Evolutionary conservation across 1,140 invertebrate species (phyloP).

Genomic region (Nautilus pompilius): DNA sequence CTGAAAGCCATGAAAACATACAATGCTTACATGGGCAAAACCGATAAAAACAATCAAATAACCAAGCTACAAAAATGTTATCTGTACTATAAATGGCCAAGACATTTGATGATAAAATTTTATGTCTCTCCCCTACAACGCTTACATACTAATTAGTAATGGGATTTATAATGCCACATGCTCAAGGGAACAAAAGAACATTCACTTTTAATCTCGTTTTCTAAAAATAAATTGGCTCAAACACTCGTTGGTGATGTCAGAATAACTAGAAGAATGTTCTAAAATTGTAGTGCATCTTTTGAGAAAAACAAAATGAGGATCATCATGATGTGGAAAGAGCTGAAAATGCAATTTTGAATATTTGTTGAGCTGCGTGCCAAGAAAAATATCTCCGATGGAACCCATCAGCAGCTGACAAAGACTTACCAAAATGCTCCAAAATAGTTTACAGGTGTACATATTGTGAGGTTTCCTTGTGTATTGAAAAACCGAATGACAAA

Average conservation of each 20-base stretch:
- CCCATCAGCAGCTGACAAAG: background rate
- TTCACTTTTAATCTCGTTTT: background rate
- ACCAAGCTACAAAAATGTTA: conserved; percentile 10
- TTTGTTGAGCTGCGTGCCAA: background rate
- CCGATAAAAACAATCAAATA: conserved; percentile 13
- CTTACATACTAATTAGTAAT: background rate
- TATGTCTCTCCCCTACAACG: background rate
- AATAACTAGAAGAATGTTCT: background rate
- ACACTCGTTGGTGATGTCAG: background rate
- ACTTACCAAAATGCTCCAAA: conserved; percentile 4
- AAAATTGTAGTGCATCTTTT: background rate
- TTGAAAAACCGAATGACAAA: background rate
- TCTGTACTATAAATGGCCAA: conserved; percentile 12
- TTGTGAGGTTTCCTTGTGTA: conserved; percentile 5
- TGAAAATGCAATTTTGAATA: background rate
- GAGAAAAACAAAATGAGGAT: background rate
- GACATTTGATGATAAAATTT: conserved; percentile 3
- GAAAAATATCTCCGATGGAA: conserved; percentile 1
- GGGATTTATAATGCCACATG: background rate
- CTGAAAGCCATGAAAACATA: conserved; percentile 1
- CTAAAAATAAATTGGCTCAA: background rate
- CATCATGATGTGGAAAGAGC: background rate
- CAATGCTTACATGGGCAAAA: conserved; percentile 8
- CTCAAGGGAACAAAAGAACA: background rate
- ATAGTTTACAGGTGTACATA: background rate